Base-by-base conservation (phyloP, 2,113 vertebrate genomes). In the Progne subis region DNA sequence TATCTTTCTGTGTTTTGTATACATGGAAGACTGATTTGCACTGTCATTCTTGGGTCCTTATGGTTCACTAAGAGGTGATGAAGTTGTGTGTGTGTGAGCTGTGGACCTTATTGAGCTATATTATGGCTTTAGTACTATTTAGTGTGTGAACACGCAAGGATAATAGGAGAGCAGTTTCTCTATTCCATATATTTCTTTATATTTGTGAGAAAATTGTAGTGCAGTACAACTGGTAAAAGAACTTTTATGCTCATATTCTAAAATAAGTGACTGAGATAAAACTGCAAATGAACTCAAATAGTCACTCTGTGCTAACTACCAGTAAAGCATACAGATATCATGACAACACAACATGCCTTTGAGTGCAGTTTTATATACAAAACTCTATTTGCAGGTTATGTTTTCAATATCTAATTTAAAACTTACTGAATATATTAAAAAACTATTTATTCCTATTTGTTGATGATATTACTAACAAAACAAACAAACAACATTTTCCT, bases 21-120 rank as follows among this genome's bases (percentile, higher is more conserved):
- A 78, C 6, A 18, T 83, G 90, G 61, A 92, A 97, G 93, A 92
- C 70, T 85, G 92, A 97, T 97, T 96, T 96, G 69, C 86, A 64
- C 69, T 80, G 70, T 84, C 95, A 77, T 92, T 85, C 83, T 81
- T 88, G 68, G 75, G 67, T 68, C 43, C 92, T 97, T 91, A 90
- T 79, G 92, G 67, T 90, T 97, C 74, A 88, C 69, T 77, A 82
- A 61, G 65, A 68, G 37, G 83, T 96, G 90, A 88, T 90, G 90
- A 88, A 96, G 61, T 90, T 91, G 84, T 34, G 46, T 76, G 46
- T 76, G 12, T 29, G 1, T 59, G 63, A 77, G 56, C 74, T 92
- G 28, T 75, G 65, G 80, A 79, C 80, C 65, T 77, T 55, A 79
- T 83, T 47, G 79, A 72, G 20, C 60, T 95, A 16, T 88, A 92